phyloP scores from a whole-genome alignment of 1,140 invertebrate genomes.

The Drosophila mauritiana region DNA sequence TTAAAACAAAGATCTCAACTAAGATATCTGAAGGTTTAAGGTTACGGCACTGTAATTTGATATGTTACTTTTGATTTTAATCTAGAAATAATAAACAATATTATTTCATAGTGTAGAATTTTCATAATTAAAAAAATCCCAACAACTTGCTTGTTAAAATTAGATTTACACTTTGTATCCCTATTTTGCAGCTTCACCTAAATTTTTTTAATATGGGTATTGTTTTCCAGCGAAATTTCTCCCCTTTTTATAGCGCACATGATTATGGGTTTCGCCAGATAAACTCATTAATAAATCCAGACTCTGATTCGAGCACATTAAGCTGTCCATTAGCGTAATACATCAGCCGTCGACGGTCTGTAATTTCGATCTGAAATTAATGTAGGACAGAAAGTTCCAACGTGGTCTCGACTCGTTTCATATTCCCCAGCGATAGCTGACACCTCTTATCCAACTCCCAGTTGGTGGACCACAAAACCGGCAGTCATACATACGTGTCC shows the following conservation, averaged over 20 bases:
- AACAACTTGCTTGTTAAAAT: too few relatives aligned
- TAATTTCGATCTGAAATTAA: constrained; percentile 51
- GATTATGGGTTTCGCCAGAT: constrained; percentile 25
- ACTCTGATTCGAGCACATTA: constrained; percentile 42
- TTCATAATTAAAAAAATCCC: too few relatives aligned
- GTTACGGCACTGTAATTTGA: constrained; percentile 17
- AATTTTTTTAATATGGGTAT: constrained; percentile 5
- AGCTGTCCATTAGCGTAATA: constrained; percentile 59
- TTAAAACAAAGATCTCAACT: constrained; percentile 6
- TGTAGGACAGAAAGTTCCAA: constrained; percentile 41
- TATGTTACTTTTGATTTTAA: neutral
- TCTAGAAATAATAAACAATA: neutral
- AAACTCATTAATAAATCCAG: constrained; percentile 42
- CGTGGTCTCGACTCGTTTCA: constrained; percentile 42
- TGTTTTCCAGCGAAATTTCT: constrained; percentile 20
- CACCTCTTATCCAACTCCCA: constrained; percentile 61
- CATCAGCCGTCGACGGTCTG: constrained; percentile 41
- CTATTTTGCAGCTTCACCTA: neutral
- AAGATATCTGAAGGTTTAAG: constrained; percentile 14
- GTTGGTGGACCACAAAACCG: constrained; percentile 13
- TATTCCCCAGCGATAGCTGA: constrained; percentile 63
- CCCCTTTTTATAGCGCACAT: constrained; percentile 1
- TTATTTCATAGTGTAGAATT: neutral
- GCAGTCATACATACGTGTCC: constrained; percentile 44
- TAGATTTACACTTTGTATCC: too few relatives aligned